Evolutionary conservation across 1,140 invertebrate genomes (phyloP).

Genomic region (Drosophila eugracilis): DNA sequence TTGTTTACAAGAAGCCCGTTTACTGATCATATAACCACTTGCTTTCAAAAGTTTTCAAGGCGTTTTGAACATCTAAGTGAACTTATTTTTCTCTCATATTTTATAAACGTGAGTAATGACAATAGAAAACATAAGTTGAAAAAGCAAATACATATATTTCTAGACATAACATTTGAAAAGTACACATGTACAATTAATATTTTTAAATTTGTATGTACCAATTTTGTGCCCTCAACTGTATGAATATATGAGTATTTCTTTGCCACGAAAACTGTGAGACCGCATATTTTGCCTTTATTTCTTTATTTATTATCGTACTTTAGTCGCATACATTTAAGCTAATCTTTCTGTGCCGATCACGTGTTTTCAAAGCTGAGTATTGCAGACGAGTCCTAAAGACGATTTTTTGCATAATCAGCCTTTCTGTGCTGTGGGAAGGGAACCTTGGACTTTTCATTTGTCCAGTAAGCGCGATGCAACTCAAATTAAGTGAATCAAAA

Average conservation of each 20-base stretch:
- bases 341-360: constrained; percentile 9
- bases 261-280: constrained; percentile 10
- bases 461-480: not conserved
- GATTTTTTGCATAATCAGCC: constrained; percentile 9
- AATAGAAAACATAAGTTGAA: no score
- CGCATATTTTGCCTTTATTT: not conserved
- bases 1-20: no score
- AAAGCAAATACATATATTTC: no score
- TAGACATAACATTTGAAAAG: no score
- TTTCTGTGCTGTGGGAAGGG: no score
- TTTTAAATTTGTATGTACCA: not conserved
- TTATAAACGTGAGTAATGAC: no score
- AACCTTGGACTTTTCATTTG: constrained; percentile 1
- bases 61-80: no score
- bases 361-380: constrained; percentile 6
- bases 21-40: not conserved
- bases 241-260: not conserved
- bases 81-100: no score
- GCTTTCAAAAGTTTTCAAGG: not conserved
- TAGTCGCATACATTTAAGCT: not conserved
- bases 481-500: constrained; percentile 2
- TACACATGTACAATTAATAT: no score
- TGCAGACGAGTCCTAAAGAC: not conserved
- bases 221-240: constrained; percentile 2
- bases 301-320: not conserved